Base-by-base conservation (phyloP, 2,797 vertebrate species). In the Lophotriccus pileatus region DNA sequence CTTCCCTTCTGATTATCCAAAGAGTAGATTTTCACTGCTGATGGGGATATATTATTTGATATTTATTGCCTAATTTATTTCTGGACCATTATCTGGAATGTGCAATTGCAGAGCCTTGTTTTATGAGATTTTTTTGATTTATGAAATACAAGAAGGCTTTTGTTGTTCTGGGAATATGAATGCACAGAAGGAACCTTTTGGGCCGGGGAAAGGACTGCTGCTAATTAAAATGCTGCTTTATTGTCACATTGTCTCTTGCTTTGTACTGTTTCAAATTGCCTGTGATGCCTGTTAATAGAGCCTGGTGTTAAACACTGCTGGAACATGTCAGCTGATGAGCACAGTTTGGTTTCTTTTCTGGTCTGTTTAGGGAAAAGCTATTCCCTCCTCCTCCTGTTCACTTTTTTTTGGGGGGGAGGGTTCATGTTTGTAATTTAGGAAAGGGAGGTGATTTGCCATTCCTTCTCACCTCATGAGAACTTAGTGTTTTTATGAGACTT, bases 171-270 rank as follows among this genome's bases (percentile, higher is more conserved):
- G 77, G 69, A 77, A 52, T 56, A 14, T 52, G 39, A 84, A 64
- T 79, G 84, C 87, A 36, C 94, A 87, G 87, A 93, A 43, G 79
- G 93, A 95, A 96, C 95, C 91, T 91, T 96, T 87, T 46, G 64
- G 66, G 62, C 85, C 70, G 44, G 63, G 28, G 84, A 76, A 88
- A 90, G 89, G 81, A 5, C 62, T 23, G 13, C 67, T 52, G 82
- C 95, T 97, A 97, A 96, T 94, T 94, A 96, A 94, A 96, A 93
- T 37, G 80, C 94, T 91, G 87, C 87, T 96, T 96, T 96, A 88
- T 94, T 8, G 44, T 91, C 94, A 36, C 73, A 17, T 96, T 96
- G 80, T 81, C 70, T 88, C 84, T 49, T 73, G 82, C 55, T 93
- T 88, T 96, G 95, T 77, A 81, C 89, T 82, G 55, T 46, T 79